These are phyloP conservation scores for Petrolisthes cinctipes DNA, from an alignment of 2,888 invertebrate species.

Conservation along the genomic window DNA sequence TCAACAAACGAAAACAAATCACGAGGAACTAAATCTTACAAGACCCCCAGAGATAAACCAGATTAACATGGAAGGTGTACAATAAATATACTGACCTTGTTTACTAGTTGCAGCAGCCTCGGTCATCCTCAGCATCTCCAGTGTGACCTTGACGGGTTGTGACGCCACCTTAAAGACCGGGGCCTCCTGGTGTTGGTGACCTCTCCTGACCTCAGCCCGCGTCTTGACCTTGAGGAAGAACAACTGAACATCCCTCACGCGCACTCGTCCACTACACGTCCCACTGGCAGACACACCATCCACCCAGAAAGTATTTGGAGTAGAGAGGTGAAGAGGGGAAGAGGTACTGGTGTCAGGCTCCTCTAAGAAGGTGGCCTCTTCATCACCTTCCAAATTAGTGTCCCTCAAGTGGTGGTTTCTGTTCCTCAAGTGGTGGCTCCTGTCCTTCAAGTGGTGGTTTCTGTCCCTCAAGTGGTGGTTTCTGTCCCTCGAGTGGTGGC, in stretches of 20 bases:
- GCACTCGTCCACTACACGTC: conserved; percentile 45
- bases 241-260: conserved; percentile 33
- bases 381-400: background rate
- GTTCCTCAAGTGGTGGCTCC: background rate
- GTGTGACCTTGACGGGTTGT: conserved; percentile 49
- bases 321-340: background rate
- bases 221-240: conserved; percentile 35
- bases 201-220: conserved; percentile 29
- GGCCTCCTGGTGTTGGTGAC: background rate
- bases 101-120: conserved; percentile 43
- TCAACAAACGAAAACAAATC: too few relatives aligned
- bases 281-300: conserved; percentile 32
- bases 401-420: background rate
- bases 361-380: conserved; percentile 41
- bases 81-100: background rate
- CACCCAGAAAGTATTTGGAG: conserved; percentile 12
- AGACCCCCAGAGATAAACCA: too few relatives aligned
- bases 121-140: conserved; percentile 28
- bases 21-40: too few relatives aligned
- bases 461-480: background rate
- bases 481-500: background rate
- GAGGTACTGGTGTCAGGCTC: background rate
- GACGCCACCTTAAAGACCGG: conserved; percentile 34
- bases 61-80: background rate
- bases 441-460: background rate